Conservation (phyloP, 2,888 invertebrate genomes). For the Hypercompe scribonia region DNA sequence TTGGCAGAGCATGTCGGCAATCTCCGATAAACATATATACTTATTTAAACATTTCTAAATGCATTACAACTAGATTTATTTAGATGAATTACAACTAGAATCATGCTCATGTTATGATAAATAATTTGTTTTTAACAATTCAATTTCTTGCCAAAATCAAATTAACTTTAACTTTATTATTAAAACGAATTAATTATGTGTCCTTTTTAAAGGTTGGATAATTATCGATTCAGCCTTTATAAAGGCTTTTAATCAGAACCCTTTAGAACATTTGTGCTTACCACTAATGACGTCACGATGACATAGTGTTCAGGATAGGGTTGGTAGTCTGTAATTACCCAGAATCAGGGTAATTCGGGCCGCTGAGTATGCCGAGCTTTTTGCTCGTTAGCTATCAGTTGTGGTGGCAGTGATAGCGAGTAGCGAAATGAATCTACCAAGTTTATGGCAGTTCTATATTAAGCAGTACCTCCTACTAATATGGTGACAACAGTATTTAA, state of each 20-base stretch:
- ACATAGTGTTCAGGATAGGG: slow-evolving; percentile 78
- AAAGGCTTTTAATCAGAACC: slow-evolving; percentile 57
- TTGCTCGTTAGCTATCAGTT: slow-evolving; percentile 74
- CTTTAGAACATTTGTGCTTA: slow-evolving; percentile 76
- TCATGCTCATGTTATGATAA: too few species aligned
- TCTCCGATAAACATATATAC: too few species aligned
- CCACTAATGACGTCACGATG: slow-evolving; percentile 83
- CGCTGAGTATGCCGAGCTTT: slow-evolving; percentile 74
- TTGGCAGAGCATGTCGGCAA: too few species aligned
- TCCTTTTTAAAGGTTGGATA: slow-evolving; percentile 50
- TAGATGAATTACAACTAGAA: too few species aligned
- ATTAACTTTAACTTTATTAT: slow-evolving; percentile 29
- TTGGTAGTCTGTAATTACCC: slow-evolving; percentile 80
- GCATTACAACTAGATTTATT: too few species aligned
- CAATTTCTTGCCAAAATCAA: slow-evolving; percentile 22
- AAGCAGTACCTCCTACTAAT: neutral
- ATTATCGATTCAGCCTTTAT: slow-evolving; percentile 55
- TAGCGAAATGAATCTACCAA: neutral
- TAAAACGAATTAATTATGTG: slow-evolving; percentile 47
- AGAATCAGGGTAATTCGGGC: slow-evolving; percentile 81
- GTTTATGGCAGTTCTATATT: neutral
- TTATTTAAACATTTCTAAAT: too few species aligned
- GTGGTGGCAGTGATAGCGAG: slow-evolving; percentile 39
- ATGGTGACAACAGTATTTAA: too few species aligned
- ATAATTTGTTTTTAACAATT: neutral